Evolutionary conservation across 2,888 invertebrate genomes (phyloP), one percentile per base, ranked within the genome.

Genomic region (Drosophila diplacantha): DNA sequence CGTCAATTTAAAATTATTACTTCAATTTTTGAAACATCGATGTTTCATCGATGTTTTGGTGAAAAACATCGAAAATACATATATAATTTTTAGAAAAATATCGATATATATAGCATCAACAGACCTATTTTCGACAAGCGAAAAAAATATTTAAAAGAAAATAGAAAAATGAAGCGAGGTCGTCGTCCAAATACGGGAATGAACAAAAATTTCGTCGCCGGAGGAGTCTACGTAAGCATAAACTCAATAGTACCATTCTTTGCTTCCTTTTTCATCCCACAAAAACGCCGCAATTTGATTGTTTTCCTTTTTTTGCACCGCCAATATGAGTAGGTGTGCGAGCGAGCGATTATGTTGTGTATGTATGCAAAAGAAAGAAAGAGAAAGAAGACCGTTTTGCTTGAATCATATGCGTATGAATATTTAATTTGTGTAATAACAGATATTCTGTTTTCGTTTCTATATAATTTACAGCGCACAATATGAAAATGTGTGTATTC

Each of bases 381-480:
- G 12, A 32, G n/a, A 38, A 59, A 35, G 18, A 29, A 50, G 47
- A 54, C 24, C 34, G 43, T 72, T 72, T 31, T 47, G 32, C 35
- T 41, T 51, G 26, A 69, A 3, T 52, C 32, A 24, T 34, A 34
- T 57, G 46, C 20, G 14, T 31, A 34, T 41, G 44, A 57, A 59
- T 26, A 53, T 31, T 69, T 49, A 39, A 32, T 59, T 69, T 66
- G 51, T 67, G 52, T 71, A 78, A 74, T 78, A 74, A 83, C 62
- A 71, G 59, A 74, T 74, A 71, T 64, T 71, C 58, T 58, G 56
- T 74, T 81, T 71, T 71, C 73, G 55, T 71, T 83, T 75, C 73
- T 84, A 83, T 84, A 83, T 82, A 83, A 83, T 83, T 83, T 84
- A 69, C 82, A 83, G 82, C 71, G 81, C 75, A 84, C 80, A 82